Evolutionary conservation across 2,888 invertebrate species (phyloP), one percentile per base, ranked within the genome.

Genomic region (Eupeodes luniger): DNA sequence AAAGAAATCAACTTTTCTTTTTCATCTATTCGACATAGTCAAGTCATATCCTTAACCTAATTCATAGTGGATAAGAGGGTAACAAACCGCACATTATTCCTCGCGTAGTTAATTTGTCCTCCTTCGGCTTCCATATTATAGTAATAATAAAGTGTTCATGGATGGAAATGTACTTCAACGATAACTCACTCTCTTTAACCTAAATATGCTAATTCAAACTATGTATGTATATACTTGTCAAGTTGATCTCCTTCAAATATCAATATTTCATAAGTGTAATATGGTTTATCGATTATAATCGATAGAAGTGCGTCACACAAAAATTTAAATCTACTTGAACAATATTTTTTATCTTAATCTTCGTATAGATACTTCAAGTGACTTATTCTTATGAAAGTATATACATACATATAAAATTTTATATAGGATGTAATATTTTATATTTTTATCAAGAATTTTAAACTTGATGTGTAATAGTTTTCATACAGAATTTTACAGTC

Each of bases 191-290:
- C 27, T 59, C 14, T 36, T 4, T 59, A 59, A 59, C 59, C 59
- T 34, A 59, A 59, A 59, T 59, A 59, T 59, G 59, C 34, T 59
- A 59, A 59, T 59, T 59, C 59, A 59, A 2, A 40, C 40, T 40
- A 40, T 7, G 40, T 27, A 27, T 27, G 6, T 40, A 40, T 14
- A 14, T 34, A 59, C 59, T 59, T 59, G 14, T 59, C 59, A 34
- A 59, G 59, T 34, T 59, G 59, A 59, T 59, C 34, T 59, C 7
- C 59, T 59, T 59, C 14, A 59, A 59, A 59, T 0, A 36, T 59
- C 34, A 59, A 59, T 59, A 34, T 40, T 40, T 7, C 9, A 40
- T 9, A 40, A 59, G 59, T 59, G 34, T 34, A 59, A 36, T 40
- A 40, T n/a, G 34, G 1, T n/a, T 59, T 36, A 59, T 59, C 59